These are phyloP conservation scores for Sussaba pulchella DNA, from an alignment of 2,888 invertebrate genomes.

Conservation along the genomic window DNA sequence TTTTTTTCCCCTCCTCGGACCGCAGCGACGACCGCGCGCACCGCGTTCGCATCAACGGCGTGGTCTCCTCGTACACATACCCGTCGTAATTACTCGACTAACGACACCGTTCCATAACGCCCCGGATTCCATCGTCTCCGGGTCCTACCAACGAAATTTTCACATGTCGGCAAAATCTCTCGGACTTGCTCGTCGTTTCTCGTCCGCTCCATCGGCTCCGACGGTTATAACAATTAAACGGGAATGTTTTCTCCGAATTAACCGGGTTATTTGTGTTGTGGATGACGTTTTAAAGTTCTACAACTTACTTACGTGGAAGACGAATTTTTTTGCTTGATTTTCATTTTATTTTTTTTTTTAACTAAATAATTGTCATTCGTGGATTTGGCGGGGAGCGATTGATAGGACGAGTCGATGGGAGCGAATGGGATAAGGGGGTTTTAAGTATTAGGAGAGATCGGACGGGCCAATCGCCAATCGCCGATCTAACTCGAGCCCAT, in stretches of 20 bases:
- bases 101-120: constrained; percentile 59
- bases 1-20: constrained; percentile 8
- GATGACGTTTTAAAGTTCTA: not conserved
- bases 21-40: constrained; percentile 18
- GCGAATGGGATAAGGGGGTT: no score
- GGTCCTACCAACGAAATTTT: constrained; percentile 27
- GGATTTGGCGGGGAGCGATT: no score
- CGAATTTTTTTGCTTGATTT: not conserved
- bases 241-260: constrained; percentile 18
- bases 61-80: no score
- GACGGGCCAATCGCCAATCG: not conserved
- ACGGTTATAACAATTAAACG: constrained; percentile 41
- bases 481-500: constrained; percentile 23
- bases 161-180: constrained; percentile 9
- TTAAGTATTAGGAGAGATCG: no score
- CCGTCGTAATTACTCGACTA: constrained; percentile 59
- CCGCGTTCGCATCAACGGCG: constrained; percentile 24
- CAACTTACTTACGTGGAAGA: not conserved
- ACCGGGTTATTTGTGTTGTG: not conserved
- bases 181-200: not conserved
- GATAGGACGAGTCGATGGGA: no score
- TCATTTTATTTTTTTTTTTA: no score
- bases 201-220: not conserved
- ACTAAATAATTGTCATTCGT: no score
- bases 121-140: constrained; percentile 5